Conservation (phyloP, 2,113 vertebrate genomes). For the Epinephelus fuscoguttatus region DNA sequence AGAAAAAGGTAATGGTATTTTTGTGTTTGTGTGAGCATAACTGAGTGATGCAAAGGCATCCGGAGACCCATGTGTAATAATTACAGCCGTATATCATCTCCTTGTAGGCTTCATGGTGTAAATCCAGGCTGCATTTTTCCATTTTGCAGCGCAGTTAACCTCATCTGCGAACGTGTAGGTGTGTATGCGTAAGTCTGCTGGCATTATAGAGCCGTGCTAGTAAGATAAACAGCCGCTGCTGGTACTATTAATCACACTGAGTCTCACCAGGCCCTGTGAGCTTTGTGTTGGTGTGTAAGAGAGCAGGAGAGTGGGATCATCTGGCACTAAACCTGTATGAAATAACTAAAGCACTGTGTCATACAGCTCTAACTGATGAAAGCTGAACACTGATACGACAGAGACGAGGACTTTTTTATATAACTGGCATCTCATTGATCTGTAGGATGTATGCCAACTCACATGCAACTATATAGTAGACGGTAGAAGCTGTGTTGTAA, state of each 20-base stretch:
- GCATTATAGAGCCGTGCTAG: conserved; percentile 30
- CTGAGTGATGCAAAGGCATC: neutral
- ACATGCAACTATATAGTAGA: neutral
- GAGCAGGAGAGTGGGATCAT: conserved; percentile 14
- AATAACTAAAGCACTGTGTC: conserved; percentile 4
- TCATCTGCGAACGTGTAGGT: conserved; percentile 41
- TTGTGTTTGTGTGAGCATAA: conserved; percentile 11
- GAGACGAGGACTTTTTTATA: neutral
- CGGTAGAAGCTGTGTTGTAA: too few relatives aligned
- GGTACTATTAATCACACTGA: conserved; percentile 60
- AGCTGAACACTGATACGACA: neutral
- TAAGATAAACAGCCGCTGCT: conserved; percentile 50
- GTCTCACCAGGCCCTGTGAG: conserved; percentile 15
- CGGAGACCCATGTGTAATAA: conserved; percentile 24
- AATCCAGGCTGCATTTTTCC: conserved; percentile 23
- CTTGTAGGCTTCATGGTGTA: conserved; percentile 24
- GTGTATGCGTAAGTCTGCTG: conserved; percentile 10
- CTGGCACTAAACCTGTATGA: conserved; percentile 27
- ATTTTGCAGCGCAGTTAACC: conserved; percentile 13
- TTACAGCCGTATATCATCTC: conserved; percentile 34
- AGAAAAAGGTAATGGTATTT: neutral
- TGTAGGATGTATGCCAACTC: neutral
- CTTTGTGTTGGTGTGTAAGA: conserved; percentile 23
- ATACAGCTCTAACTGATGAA: neutral
- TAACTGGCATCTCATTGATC: neutral